Base-by-base conservation (phyloP, 2,113 vertebrate genomes). In the Carassius gibelio region DNA sequence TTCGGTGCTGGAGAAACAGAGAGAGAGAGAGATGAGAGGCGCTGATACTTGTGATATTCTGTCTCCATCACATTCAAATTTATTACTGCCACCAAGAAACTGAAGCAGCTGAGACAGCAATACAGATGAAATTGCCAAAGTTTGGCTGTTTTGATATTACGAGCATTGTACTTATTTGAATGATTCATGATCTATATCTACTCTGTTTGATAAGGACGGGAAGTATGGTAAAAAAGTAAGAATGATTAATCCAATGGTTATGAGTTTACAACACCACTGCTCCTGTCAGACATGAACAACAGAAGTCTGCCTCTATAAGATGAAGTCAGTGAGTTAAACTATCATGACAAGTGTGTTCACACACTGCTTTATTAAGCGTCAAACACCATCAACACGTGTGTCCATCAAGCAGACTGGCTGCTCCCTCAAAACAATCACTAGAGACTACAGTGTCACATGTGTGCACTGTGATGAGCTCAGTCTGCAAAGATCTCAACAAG, bases 1-100 rank as follows among this genome's bases (percentile, higher is more conserved):
- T 99, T 99, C 0, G 97, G 96, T 89, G 96, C 98, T 99, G 87
- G 38, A 81, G 30, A 30, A 30, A 30, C 30, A 2, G 30, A 30
- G 30, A 30, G 30, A 30, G 30, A 45, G 30, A 45, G 14, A 34
- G 19, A 75, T 21, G 45, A 75, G 42, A 9, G 50, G 50, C 9
- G 1, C 7, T 64, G 61, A 19, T 66, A 81, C 38, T 48, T 50
- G 26, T 26, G 26, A 26, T 15, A 62, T 6, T 19, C 13, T 45
- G 38, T 42, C 61, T 15, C 19, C 15, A 15, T n/a, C n/a, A 45
- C n/a, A 38, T 57, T 38, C 34, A 61, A 59, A 36, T 34, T 5
- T 3, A 21, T 42, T 38, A 0, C 19, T 8, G 8, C 19, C 7
- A n/a, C 57, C 68, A n/a, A n/a, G 3, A 71, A 71, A 42, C 8